Evolutionary conservation across 1,140 invertebrate species (phyloP).

Genomic region (Cydia amplana): DNA sequence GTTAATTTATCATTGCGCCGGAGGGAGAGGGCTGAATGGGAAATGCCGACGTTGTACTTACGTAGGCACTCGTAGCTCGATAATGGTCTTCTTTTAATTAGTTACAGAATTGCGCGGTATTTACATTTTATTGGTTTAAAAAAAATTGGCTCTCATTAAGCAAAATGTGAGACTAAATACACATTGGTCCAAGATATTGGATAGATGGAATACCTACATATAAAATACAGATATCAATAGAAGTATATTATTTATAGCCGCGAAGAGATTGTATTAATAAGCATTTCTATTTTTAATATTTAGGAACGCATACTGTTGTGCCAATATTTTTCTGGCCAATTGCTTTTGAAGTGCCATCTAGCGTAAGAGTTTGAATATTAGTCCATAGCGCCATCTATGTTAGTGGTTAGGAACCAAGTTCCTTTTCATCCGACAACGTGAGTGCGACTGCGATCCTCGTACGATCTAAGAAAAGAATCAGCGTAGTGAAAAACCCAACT

Average conservation of each 20-base stretch:
- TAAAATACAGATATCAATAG: background rate
- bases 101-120: background rate
- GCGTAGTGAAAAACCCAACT: too few species aligned
- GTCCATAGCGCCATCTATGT: background rate
- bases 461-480: background rate
- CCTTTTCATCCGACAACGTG: background rate
- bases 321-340: background rate
- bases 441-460: constrained; percentile 8
- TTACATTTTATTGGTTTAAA: too few species aligned
- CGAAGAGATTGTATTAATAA: background rate
- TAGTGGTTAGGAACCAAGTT: background rate
- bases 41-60: constrained; percentile 41
- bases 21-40: constrained; percentile 49
- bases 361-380: background rate
- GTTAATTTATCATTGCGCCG: constrained; percentile 70
- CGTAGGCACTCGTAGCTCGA: background rate
- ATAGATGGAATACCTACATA: background rate
- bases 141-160: too few species aligned
- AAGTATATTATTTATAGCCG: constrained; percentile 7
- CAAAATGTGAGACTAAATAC: too few species aligned
- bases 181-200: too few species aligned
- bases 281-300: background rate
- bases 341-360: background rate
- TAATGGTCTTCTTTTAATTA: constrained; percentile 13
- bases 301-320: background rate